Percentiles rank a stretch among this genome's conserved stretches.
Conservation (phyloP, 2,113 vertebrate species). For the Rhinoderma darwinii region DNA sequence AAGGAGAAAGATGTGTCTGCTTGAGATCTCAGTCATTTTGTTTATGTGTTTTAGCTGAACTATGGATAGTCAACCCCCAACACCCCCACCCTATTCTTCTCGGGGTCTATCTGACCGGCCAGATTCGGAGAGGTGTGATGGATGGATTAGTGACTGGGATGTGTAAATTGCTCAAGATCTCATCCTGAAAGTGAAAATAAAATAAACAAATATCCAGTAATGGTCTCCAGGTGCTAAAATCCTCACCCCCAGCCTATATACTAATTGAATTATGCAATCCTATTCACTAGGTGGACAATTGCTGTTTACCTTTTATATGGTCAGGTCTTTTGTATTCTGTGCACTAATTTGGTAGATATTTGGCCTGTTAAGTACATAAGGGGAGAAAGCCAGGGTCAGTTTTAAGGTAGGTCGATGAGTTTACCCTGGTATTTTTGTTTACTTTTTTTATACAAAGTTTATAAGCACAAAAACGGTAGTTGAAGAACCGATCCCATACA, state of each 20-base stretch:
- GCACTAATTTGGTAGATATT: not conserved
- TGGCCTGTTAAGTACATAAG: not conserved
- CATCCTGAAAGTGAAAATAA: slow-evolving; percentile 42
- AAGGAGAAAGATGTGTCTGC: slow-evolving; percentile 19
- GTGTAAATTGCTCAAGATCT: slow-evolving; percentile 35
- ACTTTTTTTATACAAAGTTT: too few relatives aligned
- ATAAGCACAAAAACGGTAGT: too few relatives aligned
- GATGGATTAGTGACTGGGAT: slow-evolving; percentile 39
- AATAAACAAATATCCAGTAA: slow-evolving; percentile 34
- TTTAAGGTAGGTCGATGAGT: not conserved
- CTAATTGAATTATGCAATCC: not conserved
- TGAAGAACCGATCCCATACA: too few relatives aligned
- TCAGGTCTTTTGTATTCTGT: not conserved
- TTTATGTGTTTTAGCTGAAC: slow-evolving; percentile 25
- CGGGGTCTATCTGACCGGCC: not conserved
- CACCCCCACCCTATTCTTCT: not conserved
- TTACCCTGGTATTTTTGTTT: too few relatives aligned
- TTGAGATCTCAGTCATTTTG: slow-evolving; percentile 47
- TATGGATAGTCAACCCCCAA: not conserved
- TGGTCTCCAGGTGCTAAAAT: slow-evolving; percentile 24
- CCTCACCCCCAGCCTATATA: slow-evolving; percentile 8
- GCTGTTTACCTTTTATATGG: not conserved
- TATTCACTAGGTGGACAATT: not conserved
- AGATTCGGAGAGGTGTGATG: slow-evolving; percentile 39
- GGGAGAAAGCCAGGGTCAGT: not conserved